Evolutionary conservation across 2,113 vertebrate genomes (phyloP).

Genomic region (Passer montanus): DNA sequence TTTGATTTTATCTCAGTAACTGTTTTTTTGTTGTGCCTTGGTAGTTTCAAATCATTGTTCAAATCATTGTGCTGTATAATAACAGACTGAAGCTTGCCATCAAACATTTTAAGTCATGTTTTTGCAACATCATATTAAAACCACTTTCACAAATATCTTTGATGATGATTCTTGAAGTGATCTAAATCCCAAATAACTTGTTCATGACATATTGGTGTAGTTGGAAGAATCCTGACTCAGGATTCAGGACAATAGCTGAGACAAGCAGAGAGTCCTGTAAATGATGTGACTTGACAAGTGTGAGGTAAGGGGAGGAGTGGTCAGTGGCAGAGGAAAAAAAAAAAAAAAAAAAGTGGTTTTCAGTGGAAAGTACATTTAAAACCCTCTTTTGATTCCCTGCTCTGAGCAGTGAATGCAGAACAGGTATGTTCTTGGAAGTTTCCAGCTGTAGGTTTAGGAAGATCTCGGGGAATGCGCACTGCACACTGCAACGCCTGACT

Average conservation of each 20-base stretch:
- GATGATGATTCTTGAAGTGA: not conserved
- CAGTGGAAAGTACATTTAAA: not conserved
- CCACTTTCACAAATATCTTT: not conserved
- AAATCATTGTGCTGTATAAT: not conserved
- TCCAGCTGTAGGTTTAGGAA: not conserved
- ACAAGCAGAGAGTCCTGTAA: not conserved
- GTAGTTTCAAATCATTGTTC: not conserved
- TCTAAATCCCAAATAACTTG: not conserved
- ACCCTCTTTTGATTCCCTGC: not conserved
- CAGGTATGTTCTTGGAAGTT: not conserved
- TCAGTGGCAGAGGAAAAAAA: not conserved
- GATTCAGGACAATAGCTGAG: not conserved
- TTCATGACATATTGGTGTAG: not conserved
- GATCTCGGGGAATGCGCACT: not conserved
- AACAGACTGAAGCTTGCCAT: not conserved
- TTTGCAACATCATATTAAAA: not conserved
- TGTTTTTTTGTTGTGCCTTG: not conserved
- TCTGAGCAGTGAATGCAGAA: not conserved
- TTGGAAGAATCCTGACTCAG: not conserved
- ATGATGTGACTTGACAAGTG: not conserved
- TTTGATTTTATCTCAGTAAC: not conserved
- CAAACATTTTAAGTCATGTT: not conserved
- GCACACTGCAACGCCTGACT: rapidly evolving
- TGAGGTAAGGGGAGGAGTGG: not conserved
- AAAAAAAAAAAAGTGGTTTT: not conserved